Conservation (phyloP, 2,797 vertebrate species). For the Falco cherrug region DNA sequence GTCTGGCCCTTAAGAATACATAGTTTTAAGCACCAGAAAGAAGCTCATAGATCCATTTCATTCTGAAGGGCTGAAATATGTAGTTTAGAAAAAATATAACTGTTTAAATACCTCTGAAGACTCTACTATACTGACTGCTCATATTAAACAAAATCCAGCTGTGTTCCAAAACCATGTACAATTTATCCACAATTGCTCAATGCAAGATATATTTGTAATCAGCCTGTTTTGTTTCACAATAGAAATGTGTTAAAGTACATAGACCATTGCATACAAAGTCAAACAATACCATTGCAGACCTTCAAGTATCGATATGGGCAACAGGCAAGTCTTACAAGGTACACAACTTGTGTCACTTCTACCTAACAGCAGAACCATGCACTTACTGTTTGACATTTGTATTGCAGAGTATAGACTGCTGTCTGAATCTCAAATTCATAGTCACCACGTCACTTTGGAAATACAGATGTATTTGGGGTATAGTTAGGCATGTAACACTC, state of each 20-base stretch:
- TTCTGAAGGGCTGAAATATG: background rate
- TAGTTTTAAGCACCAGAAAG: background rate
- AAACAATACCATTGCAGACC: background rate
- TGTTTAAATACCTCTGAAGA: background rate
- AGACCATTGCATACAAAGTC: background rate
- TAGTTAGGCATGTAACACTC: background rate
- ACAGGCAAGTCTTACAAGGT: background rate
- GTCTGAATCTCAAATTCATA: background rate
- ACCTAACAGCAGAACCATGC: background rate
- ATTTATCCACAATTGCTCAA: background rate
- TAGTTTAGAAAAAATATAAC: background rate
- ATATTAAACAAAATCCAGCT: background rate
- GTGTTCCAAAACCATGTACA: background rate
- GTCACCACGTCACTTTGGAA: background rate
- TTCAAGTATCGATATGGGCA: background rate
- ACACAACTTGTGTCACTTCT: background rate
- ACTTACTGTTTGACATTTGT: background rate
- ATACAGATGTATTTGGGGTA: background rate
- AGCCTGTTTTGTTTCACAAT: background rate
- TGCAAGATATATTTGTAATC: background rate
- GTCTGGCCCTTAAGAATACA: background rate
- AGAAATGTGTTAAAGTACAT: background rate
- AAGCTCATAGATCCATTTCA: background rate
- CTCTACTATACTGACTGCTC: background rate
- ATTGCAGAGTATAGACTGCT: background rate